Conservation (phyloP, 2,797 vertebrate species). For the Enteromius unitaeniatus region DNA sequence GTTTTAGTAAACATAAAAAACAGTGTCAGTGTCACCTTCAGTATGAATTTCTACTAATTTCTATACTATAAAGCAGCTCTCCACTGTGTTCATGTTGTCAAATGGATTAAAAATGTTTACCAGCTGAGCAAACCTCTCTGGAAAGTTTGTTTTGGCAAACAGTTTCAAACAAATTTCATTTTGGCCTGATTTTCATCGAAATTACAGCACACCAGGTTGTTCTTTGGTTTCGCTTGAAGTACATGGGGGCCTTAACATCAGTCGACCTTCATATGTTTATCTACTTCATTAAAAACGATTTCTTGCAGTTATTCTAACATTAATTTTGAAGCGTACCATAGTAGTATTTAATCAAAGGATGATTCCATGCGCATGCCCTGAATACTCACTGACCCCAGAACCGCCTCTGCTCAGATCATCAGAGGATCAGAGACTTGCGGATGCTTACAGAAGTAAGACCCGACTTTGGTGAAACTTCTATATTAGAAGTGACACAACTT, state of each 20-base stretch:
- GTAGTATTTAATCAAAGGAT: neutral
- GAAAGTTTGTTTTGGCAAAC: neutral
- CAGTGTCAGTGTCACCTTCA: neutral
- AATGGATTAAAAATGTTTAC: too few relatives aligned
- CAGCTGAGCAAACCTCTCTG: neutral
- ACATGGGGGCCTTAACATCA: neutral
- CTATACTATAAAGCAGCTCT: too few relatives aligned
- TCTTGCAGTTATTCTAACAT: neutral
- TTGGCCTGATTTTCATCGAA: neutral
- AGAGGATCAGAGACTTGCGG: neutral
- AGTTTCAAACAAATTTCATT: neutral
- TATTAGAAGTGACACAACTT: slow-evolving; percentile 3
- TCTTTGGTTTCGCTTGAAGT: neutral
- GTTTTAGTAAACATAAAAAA: neutral
- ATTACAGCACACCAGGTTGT: neutral
- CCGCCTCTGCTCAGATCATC: neutral
- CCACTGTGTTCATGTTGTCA: too few relatives aligned
- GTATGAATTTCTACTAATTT: too few relatives aligned
- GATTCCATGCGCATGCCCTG: neutral
- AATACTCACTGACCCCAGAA: neutral
- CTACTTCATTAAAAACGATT: neutral
- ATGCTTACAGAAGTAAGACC: neutral
- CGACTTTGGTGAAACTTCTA: slow-evolving; percentile 6
- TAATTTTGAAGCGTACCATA: neutral
- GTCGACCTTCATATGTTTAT: neutral